Evolutionary conservation across 1,140 invertebrate species (phyloP), one percentile per base, ranked within the genome.

Genomic region (Drosophila ficusphila): DNA sequence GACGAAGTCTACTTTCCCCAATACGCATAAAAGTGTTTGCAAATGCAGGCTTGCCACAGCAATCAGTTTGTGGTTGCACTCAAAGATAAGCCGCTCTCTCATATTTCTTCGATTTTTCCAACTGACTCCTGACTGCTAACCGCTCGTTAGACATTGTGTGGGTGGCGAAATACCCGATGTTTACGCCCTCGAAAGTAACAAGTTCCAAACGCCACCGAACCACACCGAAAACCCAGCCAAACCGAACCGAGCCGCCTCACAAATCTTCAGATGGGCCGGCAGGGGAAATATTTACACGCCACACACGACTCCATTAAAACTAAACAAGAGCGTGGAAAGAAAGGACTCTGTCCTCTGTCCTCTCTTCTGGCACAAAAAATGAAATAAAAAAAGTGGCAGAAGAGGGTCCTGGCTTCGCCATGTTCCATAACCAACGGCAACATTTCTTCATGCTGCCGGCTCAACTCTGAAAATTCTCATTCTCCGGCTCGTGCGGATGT

Each of bases 251-350:
- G 58, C 61, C 44, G 42, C 33, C 56, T 39, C 54, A 78, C 44
- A 67, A 72, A 76, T 67, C 65, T 57, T 71, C 65, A 56, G 34
- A 23, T 52, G 23, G 34, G 23, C 33, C 25, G 29, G 47, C 8
- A 47, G 31, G 57, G 53, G 52, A 64, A 83, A 79, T 83, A 85
- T 83, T 79, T 83, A 70, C 75, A 61, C 69, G 62, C 70, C 70
- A 53, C 75, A 79, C 62, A 74, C 79, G 79, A 85, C 79, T 83
- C 76, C 68, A 86, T 79, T 79, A 79, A 79, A 85, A 71, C 29
- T 71, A 70, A 85, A 75, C 81, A 86, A 73, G 68, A 34, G 48
- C 60, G 56, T 29, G 56, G 46, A 71, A 70, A 70, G 65, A 34
- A 58, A 57, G 46, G 38, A 33, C 44, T 44, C 44, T 18, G 60